Base-by-base conservation (phyloP, 23 tunicate genomes). In the Clavelina lepadiformis region DNA sequence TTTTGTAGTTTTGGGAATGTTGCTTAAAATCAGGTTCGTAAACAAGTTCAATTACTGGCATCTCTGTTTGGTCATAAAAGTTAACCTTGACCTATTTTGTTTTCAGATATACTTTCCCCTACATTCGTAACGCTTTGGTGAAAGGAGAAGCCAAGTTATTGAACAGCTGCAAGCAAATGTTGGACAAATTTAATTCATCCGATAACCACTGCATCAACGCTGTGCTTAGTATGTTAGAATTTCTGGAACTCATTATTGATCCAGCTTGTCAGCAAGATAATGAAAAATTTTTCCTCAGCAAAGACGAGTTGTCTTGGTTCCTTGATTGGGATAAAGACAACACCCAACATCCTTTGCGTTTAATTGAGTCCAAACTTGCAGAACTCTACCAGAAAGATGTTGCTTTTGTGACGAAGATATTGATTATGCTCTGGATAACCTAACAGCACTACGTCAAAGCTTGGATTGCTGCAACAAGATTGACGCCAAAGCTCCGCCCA, bases 391-490 rank as follows among this genome's bases (percentile, higher is more conserved):
- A 31, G 1, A 57, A 61, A 4, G 65, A 68, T 13, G 68, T 18
- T 2, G n/a, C 22, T 22, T 47, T 51, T 49, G n/a, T n/a, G 56
- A 33, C 47, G 68, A 45, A 3, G 60, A 65, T 36, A 20, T 46
- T 46, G 79, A 46, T 26, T 21, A 21, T 27, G 55, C 77, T 7
- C 28, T 78, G 0, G 75, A 86, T 45, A 35, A 49, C 36, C 33
- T 78, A 3, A 37, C 95, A 24, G 51, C 65, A n/a, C 35, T 86
- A 30, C 52, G 76, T n/a, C 75, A 72, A 44, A 78, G 75, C n/a
- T 46, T 86, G 0, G 26, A 4, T 33, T 26, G 35, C 3, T 69
- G 3, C 26, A 69, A 33, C 23, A 37, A 35, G 21, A 33, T 31
- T 31, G 76, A 78, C 31, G 34, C 33, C 3, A 46, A 46, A 8